Conservation (phyloP, 2,888 invertebrate species). For the Apamea sordens region DNA sequence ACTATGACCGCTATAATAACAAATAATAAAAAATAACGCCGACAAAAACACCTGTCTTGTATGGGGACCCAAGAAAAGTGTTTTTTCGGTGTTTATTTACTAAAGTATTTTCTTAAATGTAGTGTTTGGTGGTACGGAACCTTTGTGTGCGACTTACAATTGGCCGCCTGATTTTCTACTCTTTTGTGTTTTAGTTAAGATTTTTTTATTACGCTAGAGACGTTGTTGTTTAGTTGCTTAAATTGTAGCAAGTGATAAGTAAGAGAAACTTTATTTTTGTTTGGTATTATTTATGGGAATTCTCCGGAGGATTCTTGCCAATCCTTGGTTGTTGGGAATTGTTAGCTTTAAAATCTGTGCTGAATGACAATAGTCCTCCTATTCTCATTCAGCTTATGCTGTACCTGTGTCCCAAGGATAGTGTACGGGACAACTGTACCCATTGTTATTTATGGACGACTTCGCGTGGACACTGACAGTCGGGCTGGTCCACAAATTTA, state of each 20-base stretch:
- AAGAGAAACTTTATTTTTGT: constrained; percentile 18
- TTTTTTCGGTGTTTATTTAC: not conserved
- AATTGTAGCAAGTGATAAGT: constrained; percentile 21
- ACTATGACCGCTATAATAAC: not conserved
- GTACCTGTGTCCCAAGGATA: not conserved
- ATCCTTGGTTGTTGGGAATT: not conserved
- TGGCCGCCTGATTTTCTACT: not conserved
- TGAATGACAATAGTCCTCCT: not conserved
- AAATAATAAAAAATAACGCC: not conserved
- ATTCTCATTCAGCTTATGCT: no score
- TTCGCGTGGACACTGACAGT: not conserved
- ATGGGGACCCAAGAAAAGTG: not conserved
- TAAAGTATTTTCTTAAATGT: not conserved
- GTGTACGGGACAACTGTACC: not conserved
- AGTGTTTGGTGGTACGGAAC: not conserved
- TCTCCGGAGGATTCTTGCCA: not conserved
- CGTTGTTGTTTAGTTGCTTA: constrained; percentile 7
- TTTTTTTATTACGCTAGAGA: constrained; percentile 53
- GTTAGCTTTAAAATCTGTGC: not conserved
- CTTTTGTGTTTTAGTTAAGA: constrained; percentile 15
- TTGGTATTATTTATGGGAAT: not conserved
- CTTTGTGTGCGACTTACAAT: not conserved
- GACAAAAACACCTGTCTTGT: not conserved
- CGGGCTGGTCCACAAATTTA: not conserved
- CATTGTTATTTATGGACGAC: not conserved